These are phyloP conservation scores for Python bivittatus DNA, from an alignment of 2,113 vertebrate genomes.

Conservation along the genomic window DNA sequence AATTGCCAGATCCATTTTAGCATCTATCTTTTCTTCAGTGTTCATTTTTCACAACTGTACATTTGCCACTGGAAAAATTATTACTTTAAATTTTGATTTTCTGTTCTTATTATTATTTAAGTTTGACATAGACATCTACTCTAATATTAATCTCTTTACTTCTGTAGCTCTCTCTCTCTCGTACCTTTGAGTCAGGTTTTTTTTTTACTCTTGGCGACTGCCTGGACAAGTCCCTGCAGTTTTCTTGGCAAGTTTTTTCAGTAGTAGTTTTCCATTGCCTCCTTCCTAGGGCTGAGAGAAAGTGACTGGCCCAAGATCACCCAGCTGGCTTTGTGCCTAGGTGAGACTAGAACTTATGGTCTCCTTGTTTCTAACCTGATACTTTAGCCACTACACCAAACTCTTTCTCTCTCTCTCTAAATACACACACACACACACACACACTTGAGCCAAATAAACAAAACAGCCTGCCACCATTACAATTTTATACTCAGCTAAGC, in stretches of 20 bases:
- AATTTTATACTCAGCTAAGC: not conserved
- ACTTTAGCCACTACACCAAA: too few species aligned
- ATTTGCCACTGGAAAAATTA: not conserved
- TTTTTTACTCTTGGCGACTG: not conserved
- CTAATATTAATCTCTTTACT: not conserved
- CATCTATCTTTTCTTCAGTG: not conserved
- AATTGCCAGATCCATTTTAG: not conserved
- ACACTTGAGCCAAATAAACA: not conserved
- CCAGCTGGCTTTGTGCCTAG: too few species aligned
- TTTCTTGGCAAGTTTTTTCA: not conserved
- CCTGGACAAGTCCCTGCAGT: not conserved
- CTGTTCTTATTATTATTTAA: not conserved
- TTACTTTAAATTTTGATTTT: not conserved
- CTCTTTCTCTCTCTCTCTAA: too few species aligned
- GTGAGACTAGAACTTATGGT: too few species aligned
- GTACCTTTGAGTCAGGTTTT: not conserved
- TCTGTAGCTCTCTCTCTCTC: not conserved
- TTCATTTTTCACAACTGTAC: not conserved
- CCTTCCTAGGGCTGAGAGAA: too few species aligned
- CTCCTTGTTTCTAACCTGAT: too few species aligned
- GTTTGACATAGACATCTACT: not conserved
- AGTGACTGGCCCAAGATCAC: too few species aligned
- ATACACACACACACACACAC: not conserved
- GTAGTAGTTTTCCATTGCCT: too few species aligned
- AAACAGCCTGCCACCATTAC: not conserved